Percentiles rank a stretch among this genome's conserved stretches.
These are phyloP conservation scores for Octomys mimax DNA, from an alignment of 2,797 vertebrate genomes.

Conservation along the genomic window DNA sequence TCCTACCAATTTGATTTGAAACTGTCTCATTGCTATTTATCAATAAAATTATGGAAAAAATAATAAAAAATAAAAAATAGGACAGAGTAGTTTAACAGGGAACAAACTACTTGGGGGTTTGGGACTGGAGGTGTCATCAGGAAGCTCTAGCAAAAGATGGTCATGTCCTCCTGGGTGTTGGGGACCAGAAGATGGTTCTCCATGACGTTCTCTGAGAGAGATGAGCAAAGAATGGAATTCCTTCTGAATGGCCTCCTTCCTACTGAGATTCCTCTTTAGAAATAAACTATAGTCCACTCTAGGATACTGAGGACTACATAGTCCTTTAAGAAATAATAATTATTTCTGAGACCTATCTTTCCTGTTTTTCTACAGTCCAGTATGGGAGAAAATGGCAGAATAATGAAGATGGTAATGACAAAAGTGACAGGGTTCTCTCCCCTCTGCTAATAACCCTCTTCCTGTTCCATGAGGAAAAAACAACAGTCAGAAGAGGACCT, in stretches of 20 bases:
- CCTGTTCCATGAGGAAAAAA: neutral
- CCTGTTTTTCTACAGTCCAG: neutral
- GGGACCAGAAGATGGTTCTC: neutral
- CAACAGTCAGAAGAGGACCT: neutral
- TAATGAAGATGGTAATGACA: neutral
- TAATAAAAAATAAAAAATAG: neutral
- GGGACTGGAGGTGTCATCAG: too few species aligned
- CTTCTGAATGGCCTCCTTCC: neutral
- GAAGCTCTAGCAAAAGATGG: neutral
- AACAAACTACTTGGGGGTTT: neutral
- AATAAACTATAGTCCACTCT: neutral
- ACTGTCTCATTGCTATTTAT: too few species aligned
- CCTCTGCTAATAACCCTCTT: neutral
- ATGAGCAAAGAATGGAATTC: neutral
- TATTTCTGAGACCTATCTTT: neutral
- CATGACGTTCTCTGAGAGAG: neutral
- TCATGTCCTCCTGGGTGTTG: accelerated
- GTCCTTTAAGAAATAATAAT: neutral
- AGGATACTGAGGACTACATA: neutral
- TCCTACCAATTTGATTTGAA: too few species aligned
- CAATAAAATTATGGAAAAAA: too few species aligned
- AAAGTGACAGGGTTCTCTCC: neutral
- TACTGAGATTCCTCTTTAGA: neutral
- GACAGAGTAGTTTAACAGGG: neutral
- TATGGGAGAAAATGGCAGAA: neutral